These are phyloP conservation scores for Catharus fuscescens DNA, from an alignment of 2,113 vertebrate genomes.

Conservation along the genomic window DNA sequence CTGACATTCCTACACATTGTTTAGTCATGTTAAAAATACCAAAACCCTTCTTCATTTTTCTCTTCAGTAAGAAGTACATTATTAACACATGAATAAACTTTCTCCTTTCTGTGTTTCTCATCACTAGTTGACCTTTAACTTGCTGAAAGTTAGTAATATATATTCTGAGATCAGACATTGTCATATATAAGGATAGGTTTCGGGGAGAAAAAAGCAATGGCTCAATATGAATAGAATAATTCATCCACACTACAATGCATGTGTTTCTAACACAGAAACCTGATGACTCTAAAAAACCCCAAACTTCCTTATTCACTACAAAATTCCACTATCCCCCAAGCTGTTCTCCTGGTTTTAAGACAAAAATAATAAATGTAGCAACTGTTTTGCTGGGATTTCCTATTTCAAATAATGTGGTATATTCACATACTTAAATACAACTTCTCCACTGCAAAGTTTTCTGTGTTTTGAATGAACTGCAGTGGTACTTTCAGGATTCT, in stretches of 20 bases:
- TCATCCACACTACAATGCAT: neutral
- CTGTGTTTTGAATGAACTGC: neutral
- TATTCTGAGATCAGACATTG: neutral
- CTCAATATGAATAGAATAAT: neutral
- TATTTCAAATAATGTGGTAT: constrained; percentile 57
- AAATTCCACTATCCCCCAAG: constrained; percentile 5
- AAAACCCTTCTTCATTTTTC: neutral
- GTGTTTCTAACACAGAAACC: neutral
- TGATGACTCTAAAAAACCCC: neutral
- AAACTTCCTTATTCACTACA: neutral
- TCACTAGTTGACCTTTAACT: neutral
- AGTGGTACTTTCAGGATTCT: neutral
- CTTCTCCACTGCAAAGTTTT: neutral
- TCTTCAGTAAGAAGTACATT: neutral
- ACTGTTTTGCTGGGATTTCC: constrained; percentile 61
- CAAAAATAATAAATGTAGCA: constrained; percentile 38
- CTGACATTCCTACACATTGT: neutral
- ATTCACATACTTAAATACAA: constrained; percentile 1
- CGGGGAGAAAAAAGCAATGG: neutral
- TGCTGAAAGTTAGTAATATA: neutral
- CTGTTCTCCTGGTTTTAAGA: neutral
- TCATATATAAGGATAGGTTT: neutral
- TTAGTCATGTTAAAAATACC: neutral
- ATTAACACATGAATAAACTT: constrained; percentile 2
- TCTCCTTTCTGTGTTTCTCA: neutral